A percentile compares a stretch with the other conserved stretches of the same genome.
Conservation (phyloP, 2,888 invertebrate genomes). For the Diarsia brunnea region DNA sequence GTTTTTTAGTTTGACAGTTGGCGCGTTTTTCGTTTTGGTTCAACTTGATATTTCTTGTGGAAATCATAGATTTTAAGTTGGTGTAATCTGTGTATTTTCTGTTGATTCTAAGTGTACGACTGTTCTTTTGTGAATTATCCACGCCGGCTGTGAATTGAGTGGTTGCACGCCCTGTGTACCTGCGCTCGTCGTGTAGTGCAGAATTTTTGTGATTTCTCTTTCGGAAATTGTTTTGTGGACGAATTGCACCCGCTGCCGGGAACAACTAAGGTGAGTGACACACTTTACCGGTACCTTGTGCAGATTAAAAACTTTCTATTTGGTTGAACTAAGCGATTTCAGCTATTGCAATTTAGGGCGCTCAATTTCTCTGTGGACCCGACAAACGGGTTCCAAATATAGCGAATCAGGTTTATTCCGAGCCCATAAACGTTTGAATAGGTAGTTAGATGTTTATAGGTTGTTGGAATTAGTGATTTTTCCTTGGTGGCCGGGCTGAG, state of each 20-base stretch:
- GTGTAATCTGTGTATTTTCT: slow-evolving; percentile 90
- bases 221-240: slow-evolving; percentile 82
- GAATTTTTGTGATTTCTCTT: slow-evolving; percentile 87
- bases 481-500: slow-evolving; percentile 86
- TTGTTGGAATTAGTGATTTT: slow-evolving; percentile 79
- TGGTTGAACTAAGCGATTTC: slow-evolving; percentile 46
- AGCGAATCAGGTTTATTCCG: slow-evolving; percentile 78
- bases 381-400: slow-evolving; percentile 85
- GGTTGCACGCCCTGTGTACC: slow-evolving; percentile 85
- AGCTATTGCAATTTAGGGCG: slow-evolving; percentile 75
- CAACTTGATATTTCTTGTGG: slow-evolving; percentile 83
- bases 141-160: slow-evolving; percentile 88
- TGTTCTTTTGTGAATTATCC: slow-evolving; percentile 87
- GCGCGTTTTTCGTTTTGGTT: slow-evolving; percentile 89
- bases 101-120: slow-evolving; percentile 86
- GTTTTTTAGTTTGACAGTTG: slow-evolving; percentile 91
- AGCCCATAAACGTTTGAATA: slow-evolving; percentile 68
- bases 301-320: slow-evolving; percentile 62
- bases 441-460: slow-evolving; percentile 69
- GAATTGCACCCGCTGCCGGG: slow-evolving; percentile 74
- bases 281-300: slow-evolving; percentile 60
- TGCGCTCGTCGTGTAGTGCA: slow-evolving; percentile 84
- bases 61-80: slow-evolving; percentile 90
- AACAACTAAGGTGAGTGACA: slow-evolving; percentile 82
- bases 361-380: slow-evolving; percentile 78